phyloP scores from a whole-genome alignment of 2,888 invertebrate species.

The Lasioglossum oenotherae region DNA sequence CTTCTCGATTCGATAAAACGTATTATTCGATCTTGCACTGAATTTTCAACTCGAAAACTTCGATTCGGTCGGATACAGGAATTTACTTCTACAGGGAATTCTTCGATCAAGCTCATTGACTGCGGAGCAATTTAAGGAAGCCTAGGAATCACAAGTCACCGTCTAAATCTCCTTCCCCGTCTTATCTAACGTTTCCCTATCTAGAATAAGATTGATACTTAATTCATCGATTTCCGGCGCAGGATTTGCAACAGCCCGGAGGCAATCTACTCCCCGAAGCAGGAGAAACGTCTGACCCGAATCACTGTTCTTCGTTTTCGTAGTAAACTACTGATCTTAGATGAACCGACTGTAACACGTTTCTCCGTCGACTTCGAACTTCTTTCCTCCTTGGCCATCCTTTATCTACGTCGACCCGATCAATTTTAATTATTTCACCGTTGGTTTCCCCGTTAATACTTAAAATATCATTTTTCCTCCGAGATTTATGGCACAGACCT shows the following conservation, averaged over 20 bases:
- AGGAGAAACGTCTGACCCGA: conserved; percentile 48
- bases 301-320: conserved; percentile 71
- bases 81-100: not conserved
- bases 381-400: conserved; percentile 22
- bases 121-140: conserved; percentile 33
- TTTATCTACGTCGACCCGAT: not conserved
- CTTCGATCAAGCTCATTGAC: conserved; percentile 21
- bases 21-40: not conserved
- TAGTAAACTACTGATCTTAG: conserved; percentile 57
- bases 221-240: conserved; percentile 69
- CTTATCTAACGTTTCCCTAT: conserved; percentile 57
- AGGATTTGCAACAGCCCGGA: conserved; percentile 58
- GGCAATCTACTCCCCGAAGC: conserved; percentile 56
- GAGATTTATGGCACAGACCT: not conserved
- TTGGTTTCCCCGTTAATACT: not conserved
- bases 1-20: not conserved
- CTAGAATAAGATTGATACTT: conserved; percentile 65
- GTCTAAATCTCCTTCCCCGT: conserved; percentile 46
- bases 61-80: not conserved
- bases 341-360: conserved; percentile 50
- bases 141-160: conserved; percentile 41
- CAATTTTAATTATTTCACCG: conserved; percentile 57
- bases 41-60: not conserved
- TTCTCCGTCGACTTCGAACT: conserved; percentile 30
- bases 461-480: not conserved